Conservation (phyloP, 2,797 vertebrate genomes). For the Acanthurus leucopareius region DNA sequence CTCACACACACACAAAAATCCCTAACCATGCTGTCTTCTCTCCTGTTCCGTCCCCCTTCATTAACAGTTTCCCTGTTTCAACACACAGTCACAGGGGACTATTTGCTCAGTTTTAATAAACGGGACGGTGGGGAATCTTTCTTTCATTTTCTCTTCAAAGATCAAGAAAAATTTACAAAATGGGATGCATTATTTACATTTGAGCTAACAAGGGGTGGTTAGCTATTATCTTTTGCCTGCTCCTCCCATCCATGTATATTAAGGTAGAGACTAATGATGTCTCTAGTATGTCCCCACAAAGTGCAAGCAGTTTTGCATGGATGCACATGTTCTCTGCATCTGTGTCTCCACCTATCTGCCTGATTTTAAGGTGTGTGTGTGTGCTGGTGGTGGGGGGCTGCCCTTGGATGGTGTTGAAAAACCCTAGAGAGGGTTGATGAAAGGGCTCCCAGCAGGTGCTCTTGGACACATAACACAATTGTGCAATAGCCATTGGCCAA, state of each 20-base stretch:
- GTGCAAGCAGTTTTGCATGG: conserved; percentile 6
- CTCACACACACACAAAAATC: conserved; percentile 37
- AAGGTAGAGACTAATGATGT: conserved; percentile 3
- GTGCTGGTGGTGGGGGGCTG: conserved; percentile 23
- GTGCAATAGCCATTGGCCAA: conserved; percentile 65
- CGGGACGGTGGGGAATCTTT: conserved; percentile 34
- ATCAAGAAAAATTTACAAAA: conserved; percentile 34
- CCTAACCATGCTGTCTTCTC: conserved; percentile 68
- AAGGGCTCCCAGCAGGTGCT: conserved; percentile 82
- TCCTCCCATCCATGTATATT: not conserved
- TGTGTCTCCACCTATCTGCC: conserved; percentile 19
- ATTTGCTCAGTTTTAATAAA: conserved; percentile 67
- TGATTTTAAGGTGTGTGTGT: conserved; percentile 22
- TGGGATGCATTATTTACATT: conserved; percentile 9
- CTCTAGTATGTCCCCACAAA: not conserved
- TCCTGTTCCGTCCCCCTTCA: conserved; percentile 76
- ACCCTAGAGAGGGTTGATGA: conserved; percentile 67
- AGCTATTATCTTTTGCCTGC: not conserved
- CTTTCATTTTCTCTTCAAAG: conserved; percentile 38
- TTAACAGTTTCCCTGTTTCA: conserved; percentile 85
- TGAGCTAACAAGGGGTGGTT: not conserved
- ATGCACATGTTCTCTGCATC: not conserved
- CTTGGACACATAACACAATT: conserved; percentile 76
- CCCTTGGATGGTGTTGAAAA: conserved; percentile 61
- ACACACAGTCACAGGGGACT: conserved; percentile 56